A percentile compares a stretch with the other conserved stretches of the same genome.
phyloP scores from a whole-genome alignment of 2,888 invertebrate genomes.

The Myopa tessellatipennis region DNA sequence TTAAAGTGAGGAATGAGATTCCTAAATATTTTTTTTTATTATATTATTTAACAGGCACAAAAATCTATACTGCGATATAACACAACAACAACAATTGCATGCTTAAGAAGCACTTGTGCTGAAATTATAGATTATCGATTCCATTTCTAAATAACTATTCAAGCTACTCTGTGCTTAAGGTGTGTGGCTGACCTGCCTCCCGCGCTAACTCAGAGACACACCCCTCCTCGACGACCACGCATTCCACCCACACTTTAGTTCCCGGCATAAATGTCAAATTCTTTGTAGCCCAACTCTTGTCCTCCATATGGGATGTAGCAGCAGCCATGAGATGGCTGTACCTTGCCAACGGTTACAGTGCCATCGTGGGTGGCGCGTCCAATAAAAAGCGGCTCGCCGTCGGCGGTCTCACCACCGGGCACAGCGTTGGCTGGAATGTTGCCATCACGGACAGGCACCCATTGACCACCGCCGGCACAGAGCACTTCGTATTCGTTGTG shows the following conservation, averaged over 20 bases:
- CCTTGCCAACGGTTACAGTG: constrained; percentile 82
- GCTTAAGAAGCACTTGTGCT: constrained; percentile 28
- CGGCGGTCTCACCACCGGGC: constrained; percentile 78
- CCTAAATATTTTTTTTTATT: not conserved
- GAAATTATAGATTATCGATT: not conserved
- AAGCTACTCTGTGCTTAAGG: not conserved
- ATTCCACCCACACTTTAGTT: constrained; percentile 50
- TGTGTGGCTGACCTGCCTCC: not conserved
- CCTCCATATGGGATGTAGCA: constrained; percentile 88
- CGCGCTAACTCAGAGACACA: not conserved
- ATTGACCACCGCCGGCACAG: constrained; percentile 72
- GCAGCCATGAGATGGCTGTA: constrained; percentile 84
- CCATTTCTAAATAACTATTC: constrained; percentile 11
- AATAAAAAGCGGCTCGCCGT: constrained; percentile 82
- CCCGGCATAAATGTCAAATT: constrained; percentile 79
- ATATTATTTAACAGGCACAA: constrained; percentile 15
- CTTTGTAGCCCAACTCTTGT: constrained; percentile 81
- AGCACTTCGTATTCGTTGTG: constrained; percentile 78
- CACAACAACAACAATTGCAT: constrained; percentile 7
- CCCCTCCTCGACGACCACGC: not conserved
- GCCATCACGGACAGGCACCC: constrained; percentile 75
- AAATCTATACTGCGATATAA: constrained; percentile 10
- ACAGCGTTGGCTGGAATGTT: constrained; percentile 81
- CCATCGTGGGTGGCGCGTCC: constrained; percentile 84
- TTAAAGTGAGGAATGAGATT: not conserved